Evolutionary conservation across 2,113 vertebrate species (phyloP).

Genomic region (Acanthisitta chloris): DNA sequence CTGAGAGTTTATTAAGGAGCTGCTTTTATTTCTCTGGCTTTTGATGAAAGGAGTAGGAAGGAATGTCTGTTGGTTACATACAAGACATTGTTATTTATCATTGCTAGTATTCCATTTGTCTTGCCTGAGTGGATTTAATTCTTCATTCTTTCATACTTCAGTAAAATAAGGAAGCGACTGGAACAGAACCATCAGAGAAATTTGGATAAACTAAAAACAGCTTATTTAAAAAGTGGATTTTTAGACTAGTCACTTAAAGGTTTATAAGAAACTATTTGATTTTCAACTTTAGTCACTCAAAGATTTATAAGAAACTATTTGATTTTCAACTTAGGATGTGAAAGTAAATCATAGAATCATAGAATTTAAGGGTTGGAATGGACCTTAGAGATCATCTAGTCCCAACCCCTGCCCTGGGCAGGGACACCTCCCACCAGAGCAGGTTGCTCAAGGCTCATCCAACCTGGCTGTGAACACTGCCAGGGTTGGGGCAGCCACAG

Average conservation of each 20-base stretch:
- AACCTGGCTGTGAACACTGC: too few relatives aligned
- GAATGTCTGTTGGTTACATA: background rate
- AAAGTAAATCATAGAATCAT: too few relatives aligned
- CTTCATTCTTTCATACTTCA: background rate
- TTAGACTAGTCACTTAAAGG: background rate
- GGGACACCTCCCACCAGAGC: too few relatives aligned
- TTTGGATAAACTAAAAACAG: background rate
- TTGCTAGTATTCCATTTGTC: background rate
- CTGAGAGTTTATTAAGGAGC: background rate
- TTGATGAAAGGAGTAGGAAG: background rate
- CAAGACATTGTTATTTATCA: background rate
- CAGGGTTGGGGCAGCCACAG: too few relatives aligned
- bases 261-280: background rate
- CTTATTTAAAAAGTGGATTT: background rate
- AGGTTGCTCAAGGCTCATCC: too few relatives aligned
- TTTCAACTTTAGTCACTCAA: background rate
- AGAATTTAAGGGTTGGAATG: too few relatives aligned
- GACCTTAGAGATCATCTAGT: too few relatives aligned
- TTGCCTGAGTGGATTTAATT: background rate
- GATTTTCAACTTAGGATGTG: background rate
- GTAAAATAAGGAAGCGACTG: background rate
- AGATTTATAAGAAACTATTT: background rate
- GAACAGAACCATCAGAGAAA: background rate
- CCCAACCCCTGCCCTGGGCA: too few relatives aligned
- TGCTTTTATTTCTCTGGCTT: conserved; percentile 25